Base-by-base conservation (phyloP, 1,140 invertebrate species). In the Papilio aristodemus region DNA sequence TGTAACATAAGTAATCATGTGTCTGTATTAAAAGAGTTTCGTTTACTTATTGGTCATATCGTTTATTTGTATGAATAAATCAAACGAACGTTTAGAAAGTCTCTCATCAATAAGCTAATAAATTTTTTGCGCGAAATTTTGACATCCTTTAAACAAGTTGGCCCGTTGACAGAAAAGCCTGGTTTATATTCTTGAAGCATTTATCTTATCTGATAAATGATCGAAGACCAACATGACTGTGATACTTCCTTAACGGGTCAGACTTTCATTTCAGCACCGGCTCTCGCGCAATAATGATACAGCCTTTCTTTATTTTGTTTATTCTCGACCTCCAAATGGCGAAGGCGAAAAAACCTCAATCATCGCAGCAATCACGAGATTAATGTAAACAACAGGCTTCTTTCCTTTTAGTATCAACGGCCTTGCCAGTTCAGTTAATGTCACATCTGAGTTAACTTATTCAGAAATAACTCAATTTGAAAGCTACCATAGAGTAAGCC, bases 171-270 rank as follows among this genome's bases (percentile, higher is more conserved):
- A 54, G 46, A 54, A 54, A 54, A 54, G 46, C 46, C 46, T 54
- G 46, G 46, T 54, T 54, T 54, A 54, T 54, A 25, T 54, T 54
- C 46, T 22, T 54, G 10, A 11, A 10, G 46, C 17, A 43, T 64
- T 64, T 64, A 66, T 66, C 63, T 66, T 66, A 66, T 66, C 63
- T 66, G 63, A 66, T 66, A 66, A 46, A 66, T 27, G 43, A 66
- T 46, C 63, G 22, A 38, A 25, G 63, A 46, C 63, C 36, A 66
- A 43, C 62, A 27, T 39, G 58, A 8, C 36, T 46, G 63, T 66
- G 63, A 50, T 46, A 66, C 63, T 66, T 66, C 22, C 63, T 27
- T 36, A 43, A 66, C 63, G 43, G 63, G 63, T 66, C 41, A 36
- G 14, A 46, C 63, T 66, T 66, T 66, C 63, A 46, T 66, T 66